Percentiles rank a stretch among this genome's conserved stretches.
Evolutionary conservation across 2,888 invertebrate species (phyloP).

Genomic region (Monochamus alternatus): DNA sequence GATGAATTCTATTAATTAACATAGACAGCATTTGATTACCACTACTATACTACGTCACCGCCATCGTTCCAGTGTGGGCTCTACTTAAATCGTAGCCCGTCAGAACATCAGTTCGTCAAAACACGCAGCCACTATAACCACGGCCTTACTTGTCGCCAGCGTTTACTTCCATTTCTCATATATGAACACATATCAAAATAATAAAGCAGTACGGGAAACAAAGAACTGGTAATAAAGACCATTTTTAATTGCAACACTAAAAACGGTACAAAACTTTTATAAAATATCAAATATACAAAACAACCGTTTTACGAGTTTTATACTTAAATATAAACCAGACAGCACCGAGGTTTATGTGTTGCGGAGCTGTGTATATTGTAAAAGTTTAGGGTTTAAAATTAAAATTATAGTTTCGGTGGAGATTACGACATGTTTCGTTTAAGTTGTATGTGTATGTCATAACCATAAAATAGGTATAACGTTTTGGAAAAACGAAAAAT

Average conservation of each 20-base stretch:
- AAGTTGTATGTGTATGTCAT: slow-evolving; percentile 24
- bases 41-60: no score
- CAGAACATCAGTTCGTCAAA: no score
- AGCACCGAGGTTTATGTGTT: slow-evolving; percentile 15
- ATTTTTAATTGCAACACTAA: slow-evolving; percentile 18
- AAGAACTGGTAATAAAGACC: slow-evolving; percentile 27
- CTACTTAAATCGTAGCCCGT: no score
- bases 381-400: slow-evolving; percentile 30
- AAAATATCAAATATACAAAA: slow-evolving; percentile 27
- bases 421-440: slow-evolving; percentile 27
- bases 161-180: slow-evolving; percentile 33
- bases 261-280: slow-evolving; percentile 24
- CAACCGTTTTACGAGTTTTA: slow-evolving; percentile 17
- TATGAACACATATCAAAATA: slow-evolving; percentile 25
- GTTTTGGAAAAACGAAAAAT: slow-evolving; percentile 1
- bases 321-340: slow-evolving; percentile 26
- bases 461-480: slow-evolving; percentile 22
- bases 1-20: no score
- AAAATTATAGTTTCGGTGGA: slow-evolving; percentile 25
- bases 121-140: no score
- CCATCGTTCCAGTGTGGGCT: no score
- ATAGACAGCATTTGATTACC: no score
- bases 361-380: slow-evolving; percentile 19
- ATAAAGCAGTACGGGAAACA: slow-evolving; percentile 2
- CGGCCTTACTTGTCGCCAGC: neutral